Conservation (phyloP, 2,888 invertebrate species). For the Chrysopilus asiliformis region DNA sequence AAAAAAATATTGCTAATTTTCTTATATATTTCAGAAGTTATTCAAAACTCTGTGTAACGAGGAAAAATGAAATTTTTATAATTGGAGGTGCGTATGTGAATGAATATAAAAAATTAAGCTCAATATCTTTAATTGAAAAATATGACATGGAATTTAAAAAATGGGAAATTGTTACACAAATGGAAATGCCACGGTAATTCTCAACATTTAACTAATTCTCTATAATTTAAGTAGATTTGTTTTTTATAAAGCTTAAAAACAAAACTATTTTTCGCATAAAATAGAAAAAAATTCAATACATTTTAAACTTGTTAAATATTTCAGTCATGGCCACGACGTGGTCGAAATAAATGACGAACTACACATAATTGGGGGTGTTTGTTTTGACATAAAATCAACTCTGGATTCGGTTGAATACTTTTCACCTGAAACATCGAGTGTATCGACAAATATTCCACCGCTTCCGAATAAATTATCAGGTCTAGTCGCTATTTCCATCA, state of each 20-base stretch:
- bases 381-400: slow-evolving; percentile 31
- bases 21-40: no score
- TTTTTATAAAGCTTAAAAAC: no score
- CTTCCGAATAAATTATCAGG: slow-evolving; percentile 52
- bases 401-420: slow-evolving; percentile 53
- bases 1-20: no score
- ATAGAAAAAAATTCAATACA: background rate
- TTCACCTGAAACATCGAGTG: no score
- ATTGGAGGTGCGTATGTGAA: background rate
- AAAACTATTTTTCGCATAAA: background rate
- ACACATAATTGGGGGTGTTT: slow-evolving; percentile 23
- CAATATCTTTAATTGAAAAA: background rate
- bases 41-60: no score
- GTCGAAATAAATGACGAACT: slow-evolving; percentile 19
- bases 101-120: background rate
- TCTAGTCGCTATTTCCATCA: slow-evolving; percentile 18
- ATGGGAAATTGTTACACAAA: slow-evolving; percentile 19
- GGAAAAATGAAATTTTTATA: background rate
- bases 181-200: slow-evolving; percentile 10
- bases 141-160: slow-evolving; percentile 16
- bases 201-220: no score
- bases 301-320: background rate
- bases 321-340: slow-evolving; percentile 21
- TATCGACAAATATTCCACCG: slow-evolving; percentile 45
- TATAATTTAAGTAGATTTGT: no score